Evolutionary conservation across 2,113 vertebrate genomes (phyloP).

Genomic region (Cnemophilus loriae): DNA sequence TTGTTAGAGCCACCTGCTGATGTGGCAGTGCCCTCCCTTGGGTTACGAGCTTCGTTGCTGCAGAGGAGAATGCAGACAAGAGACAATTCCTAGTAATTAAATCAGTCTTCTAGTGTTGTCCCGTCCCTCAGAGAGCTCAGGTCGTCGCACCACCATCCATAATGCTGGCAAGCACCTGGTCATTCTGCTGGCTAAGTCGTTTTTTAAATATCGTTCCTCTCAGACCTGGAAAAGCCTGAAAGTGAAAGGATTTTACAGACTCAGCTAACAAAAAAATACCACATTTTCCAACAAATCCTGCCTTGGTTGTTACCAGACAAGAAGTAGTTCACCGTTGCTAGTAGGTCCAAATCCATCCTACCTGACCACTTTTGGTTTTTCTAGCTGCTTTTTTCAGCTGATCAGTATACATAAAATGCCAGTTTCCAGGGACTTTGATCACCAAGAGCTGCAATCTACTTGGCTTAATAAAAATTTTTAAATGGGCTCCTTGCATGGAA

Average conservation of each 20-base stretch:
- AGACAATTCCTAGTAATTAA: neutral
- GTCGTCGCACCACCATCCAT: neutral
- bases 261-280: neutral
- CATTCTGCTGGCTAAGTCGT: neutral
- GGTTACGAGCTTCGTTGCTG: neutral
- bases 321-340: neutral
- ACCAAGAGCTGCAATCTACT: neutral
- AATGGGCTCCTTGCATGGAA: neutral
- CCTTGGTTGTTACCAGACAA: neutral
- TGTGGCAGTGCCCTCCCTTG: neutral
- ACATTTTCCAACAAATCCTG: neutral
- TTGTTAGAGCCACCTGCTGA: constrained; percentile 19
- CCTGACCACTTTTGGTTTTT: neutral
- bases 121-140: neutral
- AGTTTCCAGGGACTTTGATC: neutral
- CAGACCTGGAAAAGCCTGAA: neutral
- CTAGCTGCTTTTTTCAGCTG: neutral
- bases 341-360: neutral
- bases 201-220: neutral
- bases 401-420: neutral
- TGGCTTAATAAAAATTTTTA: neutral
- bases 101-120: neutral
- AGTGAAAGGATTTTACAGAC: neutral
- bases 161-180: neutral
- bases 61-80: neutral